Base-by-base conservation (phyloP, 2,888 invertebrate genomes). In the Hydropsyche betteni region DNA sequence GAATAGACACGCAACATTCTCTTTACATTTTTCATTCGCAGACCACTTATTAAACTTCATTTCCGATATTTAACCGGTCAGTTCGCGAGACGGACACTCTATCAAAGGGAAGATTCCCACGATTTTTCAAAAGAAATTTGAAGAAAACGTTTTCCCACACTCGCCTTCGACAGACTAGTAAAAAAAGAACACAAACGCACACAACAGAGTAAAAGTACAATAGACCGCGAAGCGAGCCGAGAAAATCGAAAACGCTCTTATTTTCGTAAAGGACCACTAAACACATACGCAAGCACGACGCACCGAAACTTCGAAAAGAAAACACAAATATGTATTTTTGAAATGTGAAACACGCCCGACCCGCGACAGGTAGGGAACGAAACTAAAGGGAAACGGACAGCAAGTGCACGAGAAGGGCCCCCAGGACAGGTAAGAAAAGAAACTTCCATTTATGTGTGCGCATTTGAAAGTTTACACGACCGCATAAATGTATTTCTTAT, bases 291-390 rank as follows among this genome's bases (percentile, higher is more conserved):
- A 24, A 24, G 24, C 24, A 24, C 24, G 24, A 24, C 24, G 24
- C 24, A 51, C 51, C n/a, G n/a, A 51, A 51, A 24, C 7, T 14
- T 16, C 64, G 36, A 64, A 33, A 55, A 55, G 12, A 55, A 55
- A 55, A 55, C n/a, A 64, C 44, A 34, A 64, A 64, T 34, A 36
- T 34, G 36, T 33, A 64, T 64, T 33, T 64, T 64, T 64, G n/a
- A 64, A 24, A 58, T 24, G 58, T 24, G 58, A 24, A 58, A 58
- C 58, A 64, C 64, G 64, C 12, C 34, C 64, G 64, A 36, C 36
- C 8, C 36, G 36, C 36, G 36, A 64, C 64, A 64, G 36, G 36
- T 64, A 64, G 34, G 58, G 24, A 64, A 64, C 34, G 12, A 36
- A 36, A 34, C 64, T 64, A 36, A 64, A 64, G 34, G n/a, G 36